Evolutionary conservation across 2,797 vertebrate genomes (phyloP), one percentile per base, ranked within the genome.

Genomic region (Pagetopsis macropterus): DNA sequence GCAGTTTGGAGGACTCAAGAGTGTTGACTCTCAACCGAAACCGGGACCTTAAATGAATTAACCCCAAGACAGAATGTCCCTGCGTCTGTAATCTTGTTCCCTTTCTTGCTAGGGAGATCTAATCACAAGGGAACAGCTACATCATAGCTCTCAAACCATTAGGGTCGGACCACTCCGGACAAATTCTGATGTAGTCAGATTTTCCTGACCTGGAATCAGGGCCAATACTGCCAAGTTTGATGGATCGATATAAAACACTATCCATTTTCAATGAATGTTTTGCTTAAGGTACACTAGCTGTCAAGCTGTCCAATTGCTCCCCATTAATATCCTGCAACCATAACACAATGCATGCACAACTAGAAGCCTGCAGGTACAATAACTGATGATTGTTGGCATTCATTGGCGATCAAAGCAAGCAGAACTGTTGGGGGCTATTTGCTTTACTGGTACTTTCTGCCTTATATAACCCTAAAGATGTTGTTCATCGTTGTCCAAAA

Each of bases 1-100:
- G 77, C 77, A 57, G 83, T 87, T 88, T 76, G 51, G 65, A 82
- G 61, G 78, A 82, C 74, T 87, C 56, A 33, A 19, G 61, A 52
- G 66, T 82, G 72, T 76, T 58, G 61, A 76, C 74, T 75, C 62
- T 37, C 4, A 65, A 86, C 40, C 51, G 61, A 73, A 84, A 67
- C 31, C 19, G 49, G 33, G 19, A 44, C n/a, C 23, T 52, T 64
- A 57, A 70, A 72, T 58, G 16, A 62, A 50, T 79, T 57, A 63
- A 65, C 16, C 60, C 17, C 7, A 5, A 1, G 9, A 63, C 52
- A 65, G 65, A 67, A 71, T 45, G 62, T 74, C 52, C 44, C 41
- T 21, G 51, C 5, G 0, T 57, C 63, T 60, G 7, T 10, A 40
- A 79, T 65, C 78, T 77, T 82, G 56, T 52, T 71, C 48, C 5